Conservation (phyloP, 2,888 invertebrate genomes). For the Mimas tiliae region DNA sequence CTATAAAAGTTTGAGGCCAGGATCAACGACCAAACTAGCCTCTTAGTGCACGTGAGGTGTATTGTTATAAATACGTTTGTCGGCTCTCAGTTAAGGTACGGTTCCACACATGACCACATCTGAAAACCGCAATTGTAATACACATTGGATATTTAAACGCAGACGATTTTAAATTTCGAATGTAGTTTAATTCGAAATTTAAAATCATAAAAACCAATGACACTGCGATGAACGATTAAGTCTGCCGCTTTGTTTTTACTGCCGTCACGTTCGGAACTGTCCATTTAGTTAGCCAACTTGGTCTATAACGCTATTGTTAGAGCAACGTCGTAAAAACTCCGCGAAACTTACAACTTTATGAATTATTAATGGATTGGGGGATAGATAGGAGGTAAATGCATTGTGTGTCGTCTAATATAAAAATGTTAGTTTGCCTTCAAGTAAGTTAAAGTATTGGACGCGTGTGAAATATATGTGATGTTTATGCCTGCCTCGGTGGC, state of each 20-base stretch:
- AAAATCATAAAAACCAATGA: neutral
- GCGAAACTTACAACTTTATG: slow-evolving; percentile 24
- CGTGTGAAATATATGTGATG: neutral
- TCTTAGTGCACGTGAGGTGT: slow-evolving; percentile 44
- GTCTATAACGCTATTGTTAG: slow-evolving; percentile 16
- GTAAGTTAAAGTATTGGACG: slow-evolving; percentile 1
- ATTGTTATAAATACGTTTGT: slow-evolving; percentile 37
- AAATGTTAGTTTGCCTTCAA: neutral
- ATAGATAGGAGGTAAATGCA: slow-evolving; percentile 20
- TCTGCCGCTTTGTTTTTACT: neutral
- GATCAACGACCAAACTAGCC: slow-evolving; percentile 44
- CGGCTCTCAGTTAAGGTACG: neutral
- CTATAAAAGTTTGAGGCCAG: slow-evolving; percentile 43
- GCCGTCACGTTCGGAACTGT: neutral
- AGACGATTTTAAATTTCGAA: neutral
- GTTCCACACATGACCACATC: neutral
- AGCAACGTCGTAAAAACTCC: slow-evolving; percentile 18
- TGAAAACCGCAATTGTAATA: neutral
- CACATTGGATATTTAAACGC: neutral
- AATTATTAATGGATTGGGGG: slow-evolving; percentile 21
- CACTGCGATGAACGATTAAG: neutral
- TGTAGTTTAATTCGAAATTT: too few species aligned
- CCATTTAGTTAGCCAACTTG: slow-evolving; percentile 4
- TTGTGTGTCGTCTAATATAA: slow-evolving; percentile 21
- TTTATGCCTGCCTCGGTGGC: too few species aligned